Evolutionary conservation across 1,140 invertebrate genomes (phyloP).

Genomic region (Drosophila rhopaloa): DNA sequence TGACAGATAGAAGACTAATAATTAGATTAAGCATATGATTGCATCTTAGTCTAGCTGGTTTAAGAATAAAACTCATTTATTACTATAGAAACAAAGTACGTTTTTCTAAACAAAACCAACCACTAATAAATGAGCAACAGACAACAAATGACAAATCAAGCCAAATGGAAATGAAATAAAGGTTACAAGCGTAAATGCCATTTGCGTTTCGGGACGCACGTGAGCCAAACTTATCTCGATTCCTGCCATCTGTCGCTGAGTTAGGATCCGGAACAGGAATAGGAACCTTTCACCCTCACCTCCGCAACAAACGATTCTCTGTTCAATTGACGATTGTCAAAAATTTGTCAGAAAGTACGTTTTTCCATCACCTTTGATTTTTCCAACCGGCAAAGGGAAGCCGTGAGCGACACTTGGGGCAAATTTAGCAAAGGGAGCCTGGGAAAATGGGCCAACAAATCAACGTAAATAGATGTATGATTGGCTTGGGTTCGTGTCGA

Average conservation of each 20-base stretch:
- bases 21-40: background rate
- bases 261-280: slow-evolving; percentile 41
- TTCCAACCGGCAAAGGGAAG: slow-evolving; percentile 8
- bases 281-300: slow-evolving; percentile 2
- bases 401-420: slow-evolving; percentile 39
- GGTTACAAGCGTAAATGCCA: slow-evolving; percentile 61
- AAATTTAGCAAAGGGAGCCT: slow-evolving; percentile 15
- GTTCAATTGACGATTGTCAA: slow-evolving; percentile 77
- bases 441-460: slow-evolving; percentile 68
- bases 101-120: slow-evolving; percentile 4
- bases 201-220: slow-evolving; percentile 61
- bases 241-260: slow-evolving; percentile 51
- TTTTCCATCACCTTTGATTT: slow-evolving; percentile 58
- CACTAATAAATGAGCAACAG: slow-evolving; percentile 40
- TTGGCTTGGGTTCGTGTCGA: slow-evolving; percentile 26
- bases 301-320: slow-evolving; percentile 27
- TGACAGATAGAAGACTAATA: background rate
- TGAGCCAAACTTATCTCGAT: slow-evolving; percentile 67
- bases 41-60: too few relatives aligned
- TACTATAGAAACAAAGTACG: background rate
- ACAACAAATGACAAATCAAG: slow-evolving; percentile 54
- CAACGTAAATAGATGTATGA: slow-evolving; percentile 72
- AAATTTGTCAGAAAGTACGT: slow-evolving; percentile 73
- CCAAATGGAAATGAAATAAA: slow-evolving; percentile 65
- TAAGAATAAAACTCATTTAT: too few relatives aligned